Percentiles rank a stretch among this genome's conserved stretches.
phyloP scores from a whole-genome alignment of 2,113 vertebrate genomes.

The Ivindomyrus marchei region DNA sequence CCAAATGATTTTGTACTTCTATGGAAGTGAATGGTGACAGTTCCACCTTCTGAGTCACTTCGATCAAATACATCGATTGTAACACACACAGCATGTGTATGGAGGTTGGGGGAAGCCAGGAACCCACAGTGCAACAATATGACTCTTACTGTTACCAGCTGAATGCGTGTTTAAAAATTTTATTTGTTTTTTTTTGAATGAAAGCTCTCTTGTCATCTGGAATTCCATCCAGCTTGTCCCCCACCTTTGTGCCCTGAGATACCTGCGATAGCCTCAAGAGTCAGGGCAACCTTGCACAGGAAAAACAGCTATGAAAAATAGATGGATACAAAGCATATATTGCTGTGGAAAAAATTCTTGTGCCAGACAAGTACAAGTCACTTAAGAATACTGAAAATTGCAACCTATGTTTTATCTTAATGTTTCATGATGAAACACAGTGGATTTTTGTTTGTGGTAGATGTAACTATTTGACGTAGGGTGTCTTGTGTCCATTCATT shows the following conservation, averaged over 20 bases:
- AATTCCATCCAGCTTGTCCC: neutral
- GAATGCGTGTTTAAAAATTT: neutral
- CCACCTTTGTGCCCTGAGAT: neutral
- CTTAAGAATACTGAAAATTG: neutral
- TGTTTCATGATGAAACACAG: neutral
- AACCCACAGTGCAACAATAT: neutral
- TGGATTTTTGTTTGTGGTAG: neutral
- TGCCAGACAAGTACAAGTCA: neutral
- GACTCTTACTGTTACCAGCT: neutral
- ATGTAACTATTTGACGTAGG: neutral
- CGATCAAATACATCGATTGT: neutral
- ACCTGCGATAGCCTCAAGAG: neutral
- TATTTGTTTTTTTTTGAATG: neutral
- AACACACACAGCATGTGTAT: neutral
- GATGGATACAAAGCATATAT: neutral
- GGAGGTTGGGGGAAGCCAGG: neutral
- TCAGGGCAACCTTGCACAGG: neutral
- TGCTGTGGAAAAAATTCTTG: neutral
- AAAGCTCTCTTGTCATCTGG: neutral
- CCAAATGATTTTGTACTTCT: neutral
- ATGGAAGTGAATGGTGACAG: neutral
- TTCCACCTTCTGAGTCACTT: neutral
- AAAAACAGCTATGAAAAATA: neutral
- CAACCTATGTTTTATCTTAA: neutral
- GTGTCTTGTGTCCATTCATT: neutral